These are phyloP conservation scores for Myiagra hebetior DNA, from an alignment of 2,113 vertebrate genomes.

Conservation along the genomic window DNA sequence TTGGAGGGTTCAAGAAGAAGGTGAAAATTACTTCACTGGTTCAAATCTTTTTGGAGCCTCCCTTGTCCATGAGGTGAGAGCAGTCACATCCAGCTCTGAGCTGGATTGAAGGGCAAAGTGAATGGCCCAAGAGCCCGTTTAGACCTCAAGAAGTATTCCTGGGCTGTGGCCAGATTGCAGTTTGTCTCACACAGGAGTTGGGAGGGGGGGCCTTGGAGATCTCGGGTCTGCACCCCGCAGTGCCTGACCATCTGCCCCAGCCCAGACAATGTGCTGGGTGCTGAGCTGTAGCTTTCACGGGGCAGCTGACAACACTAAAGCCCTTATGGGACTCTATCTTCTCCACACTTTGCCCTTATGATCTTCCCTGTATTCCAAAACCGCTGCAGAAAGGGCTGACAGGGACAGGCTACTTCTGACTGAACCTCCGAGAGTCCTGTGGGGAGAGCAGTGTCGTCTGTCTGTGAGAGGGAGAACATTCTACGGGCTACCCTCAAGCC, in stretches of 20 bases:
- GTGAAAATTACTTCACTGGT: background rate
- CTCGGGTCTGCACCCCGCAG: fast-evolving
- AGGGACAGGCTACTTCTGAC: background rate
- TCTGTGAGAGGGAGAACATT: background rate
- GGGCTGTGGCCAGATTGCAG: background rate
- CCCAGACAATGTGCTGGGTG: background rate
- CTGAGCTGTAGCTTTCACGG: background rate
- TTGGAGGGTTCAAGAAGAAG: background rate
- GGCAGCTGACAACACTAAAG: background rate
- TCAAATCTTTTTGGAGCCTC: background rate
- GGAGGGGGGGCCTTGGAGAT: background rate
- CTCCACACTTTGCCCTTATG: background rate
- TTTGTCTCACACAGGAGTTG: background rate
- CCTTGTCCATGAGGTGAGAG: background rate
- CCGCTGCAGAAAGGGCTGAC: background rate
- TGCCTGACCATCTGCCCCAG: background rate
- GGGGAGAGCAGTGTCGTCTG: background rate
- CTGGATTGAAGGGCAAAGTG: background rate
- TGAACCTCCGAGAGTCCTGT: background rate
- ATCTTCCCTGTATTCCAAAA: background rate
- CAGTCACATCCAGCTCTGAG: background rate
- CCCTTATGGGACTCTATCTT: background rate
- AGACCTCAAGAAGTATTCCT: background rate
- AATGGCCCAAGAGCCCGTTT: background rate
- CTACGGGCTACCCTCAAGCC: background rate